Evolutionary conservation across 2,888 invertebrate genomes (phyloP).

Genomic region (Cantharis nigra): DNA sequence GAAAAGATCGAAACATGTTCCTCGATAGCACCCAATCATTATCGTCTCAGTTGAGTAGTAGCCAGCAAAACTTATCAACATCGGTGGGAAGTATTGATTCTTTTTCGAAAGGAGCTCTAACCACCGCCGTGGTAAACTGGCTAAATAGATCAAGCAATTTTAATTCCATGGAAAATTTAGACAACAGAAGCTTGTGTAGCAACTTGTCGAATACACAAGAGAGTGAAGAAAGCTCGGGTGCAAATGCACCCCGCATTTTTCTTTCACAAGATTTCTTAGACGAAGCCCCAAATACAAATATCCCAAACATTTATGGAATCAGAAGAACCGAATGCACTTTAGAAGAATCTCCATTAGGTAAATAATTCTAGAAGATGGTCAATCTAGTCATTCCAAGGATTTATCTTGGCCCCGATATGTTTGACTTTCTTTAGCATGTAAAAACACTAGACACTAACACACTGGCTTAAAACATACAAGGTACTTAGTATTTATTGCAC

Average conservation of each 20-base stretch:
- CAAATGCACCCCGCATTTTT: not conserved
- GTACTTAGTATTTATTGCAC: constrained; percentile 30
- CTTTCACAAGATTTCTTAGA: not conserved
- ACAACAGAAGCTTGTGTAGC: constrained; percentile 37
- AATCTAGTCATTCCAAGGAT: constrained; percentile 16
- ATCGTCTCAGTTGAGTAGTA: constrained; percentile 33
- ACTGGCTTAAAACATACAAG: constrained; percentile 27
- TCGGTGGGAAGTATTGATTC: constrained; percentile 48
- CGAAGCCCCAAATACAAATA: not conserved
- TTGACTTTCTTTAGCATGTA: constrained; percentile 42
- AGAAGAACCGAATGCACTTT: constrained; percentile 39
- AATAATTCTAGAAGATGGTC: constrained; percentile 19
- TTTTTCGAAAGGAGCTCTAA: constrained; percentile 47
- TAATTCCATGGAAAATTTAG: constrained; percentile 42
- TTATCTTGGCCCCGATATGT: constrained; percentile 53
- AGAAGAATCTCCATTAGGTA: constrained; percentile 42
- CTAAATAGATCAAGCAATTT: constrained; percentile 48
- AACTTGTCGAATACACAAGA: constrained; percentile 23
- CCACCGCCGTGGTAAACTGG: constrained; percentile 53
- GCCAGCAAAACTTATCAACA: constrained; percentile 36
- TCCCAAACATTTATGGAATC: not conserved
- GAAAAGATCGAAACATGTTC: constrained; percentile 48
- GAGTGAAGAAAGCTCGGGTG: not conserved
- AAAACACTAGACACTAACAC: constrained; percentile 29
- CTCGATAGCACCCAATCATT: constrained; percentile 22